Evolutionary conservation across 2,797 vertebrate genomes (phyloP).

Genomic region (Anomalospiza imberbis): DNA sequence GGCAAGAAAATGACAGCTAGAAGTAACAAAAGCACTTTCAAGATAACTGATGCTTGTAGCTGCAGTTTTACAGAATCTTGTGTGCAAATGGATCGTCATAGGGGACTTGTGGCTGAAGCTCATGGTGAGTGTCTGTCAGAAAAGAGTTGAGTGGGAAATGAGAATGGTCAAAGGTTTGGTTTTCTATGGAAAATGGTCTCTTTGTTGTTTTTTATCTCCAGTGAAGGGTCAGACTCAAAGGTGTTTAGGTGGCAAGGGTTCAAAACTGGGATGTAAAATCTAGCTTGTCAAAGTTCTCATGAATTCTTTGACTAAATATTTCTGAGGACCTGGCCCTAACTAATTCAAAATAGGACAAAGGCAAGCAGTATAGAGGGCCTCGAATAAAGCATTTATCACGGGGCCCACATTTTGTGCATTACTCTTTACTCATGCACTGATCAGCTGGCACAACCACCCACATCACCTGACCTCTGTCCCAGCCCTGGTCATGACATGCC

Average conservation of each 20-base stretch:
- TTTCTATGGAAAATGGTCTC: neutral
- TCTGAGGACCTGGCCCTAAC: neutral
- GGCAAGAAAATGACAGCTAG: slow-evolving; percentile 10
- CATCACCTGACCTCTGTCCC: neutral
- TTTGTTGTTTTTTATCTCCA: neutral
- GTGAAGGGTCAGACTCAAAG: neutral
- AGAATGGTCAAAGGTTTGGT: neutral
- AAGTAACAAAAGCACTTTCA: slow-evolving; percentile 26
- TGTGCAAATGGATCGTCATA: neutral
- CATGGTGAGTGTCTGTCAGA: neutral
- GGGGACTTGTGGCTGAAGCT: neutral
- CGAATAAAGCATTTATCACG: neutral
- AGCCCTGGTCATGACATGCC: neutral
- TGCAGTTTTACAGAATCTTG: neutral
- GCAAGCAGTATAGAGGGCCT: neutral
- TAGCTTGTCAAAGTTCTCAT: neutral
- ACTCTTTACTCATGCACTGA: neutral
- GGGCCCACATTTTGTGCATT: neutral
- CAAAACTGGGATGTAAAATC: neutral
- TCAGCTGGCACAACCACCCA: neutral
- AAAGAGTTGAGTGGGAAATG: neutral
- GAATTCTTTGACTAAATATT: neutral
- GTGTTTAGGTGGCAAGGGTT: neutral
- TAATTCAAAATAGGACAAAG: neutral
- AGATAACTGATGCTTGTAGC: neutral